Evolutionary conservation across 1,140 invertebrate species (phyloP), one percentile per base, ranked within the genome.

Genomic region (Triops cancriformis): DNA sequence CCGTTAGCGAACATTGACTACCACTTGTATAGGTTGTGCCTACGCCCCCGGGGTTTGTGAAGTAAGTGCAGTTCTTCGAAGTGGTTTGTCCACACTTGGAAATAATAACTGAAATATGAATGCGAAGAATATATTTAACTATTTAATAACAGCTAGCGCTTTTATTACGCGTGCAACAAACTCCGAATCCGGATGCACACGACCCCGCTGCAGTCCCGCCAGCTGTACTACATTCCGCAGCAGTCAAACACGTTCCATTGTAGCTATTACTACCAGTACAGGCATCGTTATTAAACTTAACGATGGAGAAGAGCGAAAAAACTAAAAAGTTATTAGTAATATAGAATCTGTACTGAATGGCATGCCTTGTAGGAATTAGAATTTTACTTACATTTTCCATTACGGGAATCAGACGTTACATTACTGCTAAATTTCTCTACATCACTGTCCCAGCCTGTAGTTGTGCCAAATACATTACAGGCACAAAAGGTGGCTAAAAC

Each of bases 51-150:
- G 88, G 88, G 83, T 90, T 94, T 1, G 90, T 88, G 83, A 94
- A 95, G 82, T 94, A 94, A 0, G 93, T 94, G 78, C 93, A 93
- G 81, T 94, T 94, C 64, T 90, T 86, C 26, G 87, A 87, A 1
- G 92, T 90, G 0, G 87, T 88, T 11, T 86, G 85, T 6, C 91
- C 91, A 81, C 92, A 93, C 0, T 87, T 85, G 79, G 78, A 74
- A 73, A 78, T 23, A 27, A 73, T 72, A 26, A 74, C 45, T 51
- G 18, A n/a, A 28, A 27, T 73, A 12, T n/a, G 0, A 77, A n/a
- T 37, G 7, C 31, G 7, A 7, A 37, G 31, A 2, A 4, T 37
- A 7, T 6, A 23, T 0, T 64, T 18, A 64, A 18, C 18, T 23
- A 0, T 18, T 64, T 18, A 14, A 14, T 64, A n/a, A n/a, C 14